Conservation (phyloP, 1,140 invertebrate species). For the Colletes latitarsis region DNA sequence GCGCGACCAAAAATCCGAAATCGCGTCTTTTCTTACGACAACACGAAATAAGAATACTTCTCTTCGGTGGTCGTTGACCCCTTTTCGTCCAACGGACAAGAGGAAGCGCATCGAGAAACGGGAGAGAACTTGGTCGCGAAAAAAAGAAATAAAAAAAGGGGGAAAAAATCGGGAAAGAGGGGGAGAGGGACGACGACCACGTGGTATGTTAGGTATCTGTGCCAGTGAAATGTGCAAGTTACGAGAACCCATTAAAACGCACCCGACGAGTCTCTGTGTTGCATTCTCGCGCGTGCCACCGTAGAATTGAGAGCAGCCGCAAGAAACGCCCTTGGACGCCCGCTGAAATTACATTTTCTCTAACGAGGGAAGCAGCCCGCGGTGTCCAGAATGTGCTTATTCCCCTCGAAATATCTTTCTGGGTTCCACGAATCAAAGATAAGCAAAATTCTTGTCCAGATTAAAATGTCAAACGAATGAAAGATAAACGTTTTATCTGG, state of each 20-base stretch:
- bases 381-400: not conserved
- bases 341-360: slow-evolving; percentile 10
- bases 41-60: slow-evolving; percentile 9
- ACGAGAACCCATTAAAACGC: slow-evolving; percentile 48
- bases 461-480: too few species aligned
- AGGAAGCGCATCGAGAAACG: slow-evolving; percentile 32
- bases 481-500: too few species aligned
- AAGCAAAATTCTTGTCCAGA: too few species aligned
- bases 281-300: slow-evolving; percentile 36
- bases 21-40: not conserved
- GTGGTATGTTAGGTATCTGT: slow-evolving; percentile 40
- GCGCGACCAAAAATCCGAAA: not conserved
- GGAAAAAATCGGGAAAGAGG: not conserved
- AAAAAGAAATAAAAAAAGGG: not conserved
- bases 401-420: not conserved
- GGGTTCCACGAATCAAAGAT: not conserved
- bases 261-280: not conserved
- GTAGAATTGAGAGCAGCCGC: slow-evolving; percentile 6
- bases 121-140: slow-evolving; percentile 25
- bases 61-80: slow-evolving; percentile 41
- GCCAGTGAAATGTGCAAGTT: slow-evolving; percentile 43
- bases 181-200: not conserved
- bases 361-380: not conserved
- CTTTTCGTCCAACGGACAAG: slow-evolving; percentile 26
- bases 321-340: slow-evolving; percentile 16